Percentiles rank a stretch among this genome's conserved stretches.
Conservation (phyloP, 2,888 invertebrate species). For the Macrosiphum euphorbiae region DNA sequence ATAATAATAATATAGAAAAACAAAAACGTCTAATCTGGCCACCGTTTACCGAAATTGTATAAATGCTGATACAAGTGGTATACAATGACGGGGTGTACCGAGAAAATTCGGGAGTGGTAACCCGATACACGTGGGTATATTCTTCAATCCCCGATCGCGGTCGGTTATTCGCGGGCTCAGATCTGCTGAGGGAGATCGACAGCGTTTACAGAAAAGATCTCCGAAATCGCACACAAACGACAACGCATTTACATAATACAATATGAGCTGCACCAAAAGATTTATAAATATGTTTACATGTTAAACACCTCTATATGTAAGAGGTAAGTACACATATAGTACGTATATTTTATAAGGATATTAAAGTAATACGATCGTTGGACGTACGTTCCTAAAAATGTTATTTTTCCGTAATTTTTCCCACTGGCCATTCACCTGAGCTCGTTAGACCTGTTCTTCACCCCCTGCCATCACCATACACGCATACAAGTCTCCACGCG, state of each 20-base stretch:
- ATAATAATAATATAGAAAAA: neutral
- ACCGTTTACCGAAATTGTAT: neutral
- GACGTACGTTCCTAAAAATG: constrained; percentile 50
- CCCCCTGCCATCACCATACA: neutral
- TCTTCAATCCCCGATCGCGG: neutral
- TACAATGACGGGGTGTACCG: neutral
- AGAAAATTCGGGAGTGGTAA: neutral
- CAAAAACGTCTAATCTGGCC: neutral
- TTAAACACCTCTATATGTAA: too few species aligned
- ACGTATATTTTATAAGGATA: neutral
- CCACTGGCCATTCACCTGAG: constrained; percentile 62
- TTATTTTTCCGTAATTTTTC: constrained; percentile 58
- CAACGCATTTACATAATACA: neutral
- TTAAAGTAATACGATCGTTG: constrained; percentile 40
- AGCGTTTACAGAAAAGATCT: neutral
- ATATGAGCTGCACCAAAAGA: neutral
- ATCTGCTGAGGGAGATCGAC: neutral
- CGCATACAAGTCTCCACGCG: neutral
- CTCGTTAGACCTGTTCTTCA: constrained; percentile 59
- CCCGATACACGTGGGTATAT: constrained; percentile 57
- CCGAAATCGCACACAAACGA: neutral
- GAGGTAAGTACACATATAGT: neutral
- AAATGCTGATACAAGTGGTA: neutral
- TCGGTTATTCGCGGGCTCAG: neutral
- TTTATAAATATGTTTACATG: too few species aligned